Evolutionary conservation across 2,888 invertebrate genomes (phyloP), one percentile per base, ranked within the genome.

Genomic region (Clivina fossor): DNA sequence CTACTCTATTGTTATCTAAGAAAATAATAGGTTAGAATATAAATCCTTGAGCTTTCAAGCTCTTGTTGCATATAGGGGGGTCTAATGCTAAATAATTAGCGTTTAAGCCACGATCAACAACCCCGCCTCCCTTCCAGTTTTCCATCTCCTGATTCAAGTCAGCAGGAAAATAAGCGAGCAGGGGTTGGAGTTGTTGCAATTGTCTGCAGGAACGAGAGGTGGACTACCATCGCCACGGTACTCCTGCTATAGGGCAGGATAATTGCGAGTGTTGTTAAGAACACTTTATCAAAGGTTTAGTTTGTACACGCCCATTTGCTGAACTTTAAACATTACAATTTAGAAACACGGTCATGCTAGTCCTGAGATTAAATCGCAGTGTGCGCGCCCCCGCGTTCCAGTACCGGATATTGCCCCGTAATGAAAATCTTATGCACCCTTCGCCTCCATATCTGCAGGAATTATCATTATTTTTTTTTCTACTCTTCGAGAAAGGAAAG

Each of bases 281-380:
- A 55, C 55, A 55, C 55, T 55, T 47, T 55, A 55, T 55, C 55
- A 55, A 55, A 55, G 55, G 55, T 55, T 46, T 55, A 55, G 47
- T 22, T n/a, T 46, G 55, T 32, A 30, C 22, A n/a, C 55, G 55
- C 55, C 55, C 55, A 55, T 55, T 55, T 46, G 47, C 55, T 55
- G 55, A 55, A 55, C 55, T 55, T 55, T 55, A 46, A 47, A 55
- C 55, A 55, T 55, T 55, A 55, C 55, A 55, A 55, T 55, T 55
- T 55, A 55, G 55, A 55, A 55, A 40, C 55, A 55, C 55, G 55
- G 38, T 55, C 55, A 47, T 55, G 46, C 47, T 32, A 46, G 37
- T n/a, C 33, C 33, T 35, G n/a, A 47, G 55, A 55, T 55, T 55
- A 55, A 38, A 55, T 55, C 55, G 53, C n/a, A n/a, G n/a, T n/a